Conservation (phyloP, 2,797 vertebrate genomes). For the Diglossa cyanea region DNA sequence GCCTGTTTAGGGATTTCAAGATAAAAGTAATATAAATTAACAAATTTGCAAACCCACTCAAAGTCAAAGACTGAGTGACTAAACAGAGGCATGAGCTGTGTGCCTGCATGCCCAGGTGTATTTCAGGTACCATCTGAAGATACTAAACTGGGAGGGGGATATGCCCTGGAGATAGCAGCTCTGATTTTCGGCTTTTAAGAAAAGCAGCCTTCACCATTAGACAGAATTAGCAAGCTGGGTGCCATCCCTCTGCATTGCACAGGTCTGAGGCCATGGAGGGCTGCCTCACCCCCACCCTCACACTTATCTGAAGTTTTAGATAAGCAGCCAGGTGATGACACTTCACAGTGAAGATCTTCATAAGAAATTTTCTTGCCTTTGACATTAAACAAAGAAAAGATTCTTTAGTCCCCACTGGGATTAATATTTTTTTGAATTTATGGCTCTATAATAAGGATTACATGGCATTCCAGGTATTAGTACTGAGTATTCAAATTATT, state of each 20-base stretch:
- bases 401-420: neutral
- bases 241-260: neutral
- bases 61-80: neutral
- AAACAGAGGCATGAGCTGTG: neutral
- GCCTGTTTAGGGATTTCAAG: neutral
- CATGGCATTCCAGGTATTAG: neutral
- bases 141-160: neutral
- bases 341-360: neutral
- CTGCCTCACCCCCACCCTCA: fast-evolving
- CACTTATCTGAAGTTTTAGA: neutral
- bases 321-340: neutral
- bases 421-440: neutral
- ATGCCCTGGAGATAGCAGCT: neutral
- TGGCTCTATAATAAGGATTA: conserved; percentile 1
- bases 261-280: neutral
- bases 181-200: neutral
- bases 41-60: neutral
- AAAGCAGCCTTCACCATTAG: neutral
- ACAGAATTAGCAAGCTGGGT: neutral
- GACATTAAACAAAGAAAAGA: neutral
- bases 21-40: neutral
- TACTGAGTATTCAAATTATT: neutral
- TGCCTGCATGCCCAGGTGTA: neutral
- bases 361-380: neutral
- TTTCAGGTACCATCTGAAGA: neutral